Percentiles rank a stretch among this genome's conserved stretches.
Evolutionary conservation across 1,140 invertebrate genomes (phyloP).

Genomic region (Diabrotica undecimpunctata): DNA sequence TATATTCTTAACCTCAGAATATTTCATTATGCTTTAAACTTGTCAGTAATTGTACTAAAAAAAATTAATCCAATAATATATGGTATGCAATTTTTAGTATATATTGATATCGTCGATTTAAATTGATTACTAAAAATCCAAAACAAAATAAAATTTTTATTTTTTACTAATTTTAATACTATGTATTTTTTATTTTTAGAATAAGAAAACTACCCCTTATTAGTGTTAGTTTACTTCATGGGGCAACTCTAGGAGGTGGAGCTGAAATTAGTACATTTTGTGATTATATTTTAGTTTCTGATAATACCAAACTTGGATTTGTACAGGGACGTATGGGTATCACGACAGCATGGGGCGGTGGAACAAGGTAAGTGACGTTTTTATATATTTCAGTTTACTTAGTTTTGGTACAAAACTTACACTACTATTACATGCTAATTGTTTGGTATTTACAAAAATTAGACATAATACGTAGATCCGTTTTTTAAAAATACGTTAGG

Average conservation of each 20-base stretch:
- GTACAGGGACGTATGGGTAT: constrained; percentile 60
- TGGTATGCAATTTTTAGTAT: too few relatives aligned
- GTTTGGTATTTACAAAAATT: too few relatives aligned
- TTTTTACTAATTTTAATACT: not conserved
- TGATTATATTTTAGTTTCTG: constrained; percentile 55
- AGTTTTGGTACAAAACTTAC: too few relatives aligned
- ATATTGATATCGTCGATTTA: too few relatives aligned
- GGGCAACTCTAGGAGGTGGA: constrained; percentile 58
- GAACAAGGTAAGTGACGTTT: constrained; percentile 21
- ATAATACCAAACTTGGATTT: constrained; percentile 51
- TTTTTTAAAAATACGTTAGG: not conserved
- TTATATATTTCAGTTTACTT: too few relatives aligned
- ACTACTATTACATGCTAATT: too few relatives aligned
- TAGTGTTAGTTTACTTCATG: constrained; percentile 54
- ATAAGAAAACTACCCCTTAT: constrained; percentile 54
- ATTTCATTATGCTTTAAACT: too few relatives aligned
- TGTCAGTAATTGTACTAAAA: too few relatives aligned
- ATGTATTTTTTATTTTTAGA: not conserved
- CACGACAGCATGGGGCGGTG: constrained; percentile 57
- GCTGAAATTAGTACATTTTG: constrained; percentile 57
- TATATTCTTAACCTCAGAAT: too few relatives aligned
- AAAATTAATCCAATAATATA: too few relatives aligned
- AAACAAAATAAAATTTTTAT: too few relatives aligned
- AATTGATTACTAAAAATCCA: too few relatives aligned
- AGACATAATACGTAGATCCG: not conserved